phyloP scores from a whole-genome alignment of 2,888 invertebrate species.

The Drosophila villosipedis region DNA sequence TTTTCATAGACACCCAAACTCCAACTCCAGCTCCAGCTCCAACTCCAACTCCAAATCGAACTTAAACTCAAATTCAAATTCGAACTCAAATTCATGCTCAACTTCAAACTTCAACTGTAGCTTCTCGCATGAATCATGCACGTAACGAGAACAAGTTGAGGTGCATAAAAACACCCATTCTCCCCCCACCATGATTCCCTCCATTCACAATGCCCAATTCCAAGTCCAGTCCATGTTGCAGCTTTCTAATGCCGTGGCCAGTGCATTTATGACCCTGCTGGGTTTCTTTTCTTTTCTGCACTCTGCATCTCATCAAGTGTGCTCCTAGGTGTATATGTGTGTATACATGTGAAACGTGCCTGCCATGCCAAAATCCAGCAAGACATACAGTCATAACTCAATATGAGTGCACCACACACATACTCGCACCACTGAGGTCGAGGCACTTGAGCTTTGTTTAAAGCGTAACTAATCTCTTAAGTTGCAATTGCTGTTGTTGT shows the following conservation, averaged over 20 bases:
- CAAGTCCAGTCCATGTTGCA: conserved; percentile 31
- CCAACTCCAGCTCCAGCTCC: background rate
- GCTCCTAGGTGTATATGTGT: conserved; percentile 2
- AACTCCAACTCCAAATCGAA: background rate
- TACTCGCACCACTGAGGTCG: conserved; percentile 16
- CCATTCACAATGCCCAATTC: conserved; percentile 12
- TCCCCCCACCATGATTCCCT: conserved; percentile 7
- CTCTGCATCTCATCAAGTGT: conserved; percentile 65
- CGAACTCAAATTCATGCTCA: conserved; percentile 8
- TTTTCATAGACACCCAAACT: conserved; percentile 16
- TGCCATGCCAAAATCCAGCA: conserved; percentile 67
- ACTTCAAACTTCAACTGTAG: conserved; percentile 11
- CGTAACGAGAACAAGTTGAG: conserved; percentile 66
- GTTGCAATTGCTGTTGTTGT: conserved; percentile 38
- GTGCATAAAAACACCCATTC: conserved; percentile 44
- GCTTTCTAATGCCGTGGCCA: conserved; percentile 59
- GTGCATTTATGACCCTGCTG: conserved; percentile 65
- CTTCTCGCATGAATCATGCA: conserved; percentile 39
- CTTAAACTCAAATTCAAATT: background rate
- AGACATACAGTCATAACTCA: conserved; percentile 48
- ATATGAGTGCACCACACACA: conserved; percentile 34
- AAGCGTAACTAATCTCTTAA: conserved; percentile 51
- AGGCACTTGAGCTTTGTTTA: conserved; percentile 38
- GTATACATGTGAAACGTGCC: conserved; percentile 67
- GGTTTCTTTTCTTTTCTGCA: conserved; percentile 57